These are phyloP conservation scores for Rhinopomastus cyanomelas DNA, from an alignment of 2,113 vertebrate species.

Conservation along the genomic window DNA sequence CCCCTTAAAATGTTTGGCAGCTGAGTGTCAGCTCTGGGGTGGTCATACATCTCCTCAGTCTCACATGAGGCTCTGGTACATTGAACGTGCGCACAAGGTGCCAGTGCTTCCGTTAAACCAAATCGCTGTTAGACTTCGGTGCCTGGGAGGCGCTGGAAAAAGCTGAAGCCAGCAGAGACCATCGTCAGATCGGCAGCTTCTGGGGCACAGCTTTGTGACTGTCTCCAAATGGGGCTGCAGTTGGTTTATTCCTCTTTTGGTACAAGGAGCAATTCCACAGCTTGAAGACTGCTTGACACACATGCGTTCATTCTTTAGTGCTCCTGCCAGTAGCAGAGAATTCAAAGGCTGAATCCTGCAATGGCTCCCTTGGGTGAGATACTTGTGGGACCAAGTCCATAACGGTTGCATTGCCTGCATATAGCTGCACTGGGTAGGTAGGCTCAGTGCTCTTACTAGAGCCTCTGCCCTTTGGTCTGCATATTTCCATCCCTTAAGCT, in stretches of 20 bases:
- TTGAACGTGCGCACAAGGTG: not conserved
- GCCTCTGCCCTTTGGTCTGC: not conserved
- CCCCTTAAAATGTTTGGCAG: not conserved
- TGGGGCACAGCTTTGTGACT: not conserved
- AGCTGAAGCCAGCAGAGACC: not conserved
- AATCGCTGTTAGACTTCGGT: not conserved
- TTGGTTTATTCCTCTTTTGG: not conserved
- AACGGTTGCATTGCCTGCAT: not conserved
- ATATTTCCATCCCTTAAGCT: not conserved
- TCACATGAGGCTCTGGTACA: slow-evolving; percentile 26
- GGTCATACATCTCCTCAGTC: not conserved
- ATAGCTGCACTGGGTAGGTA: not conserved
- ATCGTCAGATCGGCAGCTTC: not conserved
- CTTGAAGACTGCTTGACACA: rapidly evolving
- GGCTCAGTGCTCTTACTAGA: not conserved
- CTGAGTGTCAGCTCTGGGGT: not conserved
- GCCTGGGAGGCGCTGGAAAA: not conserved
- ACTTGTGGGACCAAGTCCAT: rapidly evolving
- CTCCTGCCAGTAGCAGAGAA: rapidly evolving
- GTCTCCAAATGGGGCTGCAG: not conserved
- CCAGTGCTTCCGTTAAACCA: not conserved
- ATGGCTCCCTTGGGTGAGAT: not conserved
- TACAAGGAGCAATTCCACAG: not conserved
- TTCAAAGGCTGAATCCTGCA: not conserved
- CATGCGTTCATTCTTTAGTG: not conserved